phyloP scores from a whole-genome alignment of 2,797 vertebrate species.

The Trachops cirrhosus region DNA sequence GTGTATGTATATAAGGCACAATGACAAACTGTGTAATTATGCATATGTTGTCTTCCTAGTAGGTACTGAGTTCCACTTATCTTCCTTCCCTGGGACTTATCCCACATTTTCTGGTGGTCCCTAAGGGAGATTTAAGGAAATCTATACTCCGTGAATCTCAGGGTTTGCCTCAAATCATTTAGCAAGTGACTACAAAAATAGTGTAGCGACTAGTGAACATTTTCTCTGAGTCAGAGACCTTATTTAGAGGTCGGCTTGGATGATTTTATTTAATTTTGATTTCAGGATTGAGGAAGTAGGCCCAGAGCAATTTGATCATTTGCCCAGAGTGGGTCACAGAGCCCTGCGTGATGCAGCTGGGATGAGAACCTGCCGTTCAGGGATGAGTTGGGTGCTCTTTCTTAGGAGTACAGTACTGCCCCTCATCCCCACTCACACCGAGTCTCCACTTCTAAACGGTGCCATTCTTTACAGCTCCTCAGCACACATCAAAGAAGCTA shows the following conservation, averaged over 20 bases:
- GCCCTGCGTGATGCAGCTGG: no score
- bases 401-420: accelerated
- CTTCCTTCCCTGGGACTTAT: neutral
- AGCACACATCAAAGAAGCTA: neutral
- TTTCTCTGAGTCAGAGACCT: neutral
- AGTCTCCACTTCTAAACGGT: neutral
- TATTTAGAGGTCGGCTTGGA: neutral
- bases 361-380: neutral
- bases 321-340: neutral
- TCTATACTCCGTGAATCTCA: neutral
- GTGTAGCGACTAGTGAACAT: neutral
- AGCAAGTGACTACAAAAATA: neutral
- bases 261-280: neutral
- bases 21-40: neutral
- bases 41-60: neutral
- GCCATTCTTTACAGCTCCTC: neutral
- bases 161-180: neutral
- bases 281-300: neutral
- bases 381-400: neutral
- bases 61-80: neutral
- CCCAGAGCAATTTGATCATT: neutral
- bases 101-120: neutral
- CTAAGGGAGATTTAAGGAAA: neutral
- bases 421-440: neutral
- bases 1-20: neutral